Base-by-base conservation (phyloP, 2,797 vertebrate species). In the Denticeps clupeoides region DNA sequence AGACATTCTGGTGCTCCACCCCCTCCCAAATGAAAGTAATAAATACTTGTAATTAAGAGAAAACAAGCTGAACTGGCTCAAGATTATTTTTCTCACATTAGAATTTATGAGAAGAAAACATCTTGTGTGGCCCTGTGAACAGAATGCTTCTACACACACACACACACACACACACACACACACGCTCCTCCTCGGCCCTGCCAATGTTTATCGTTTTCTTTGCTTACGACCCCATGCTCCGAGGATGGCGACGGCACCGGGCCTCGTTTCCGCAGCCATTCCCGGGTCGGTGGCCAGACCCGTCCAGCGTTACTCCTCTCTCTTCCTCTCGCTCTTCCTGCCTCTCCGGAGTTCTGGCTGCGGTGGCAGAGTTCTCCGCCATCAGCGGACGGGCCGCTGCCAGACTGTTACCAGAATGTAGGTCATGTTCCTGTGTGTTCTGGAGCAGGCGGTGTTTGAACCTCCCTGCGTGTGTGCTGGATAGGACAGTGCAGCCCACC, bases 61-160 rank as follows among this genome's bases (percentile, higher is more conserved):
- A 71, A n/a, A 75, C 71, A 70, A 63, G 61, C 64, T 64, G 56
- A 69, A 77, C 77, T 68, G 54, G 65, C 66, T 49, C 26, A 13
- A 56, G 44, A 52, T 65, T 59, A 43, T 56, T 64, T 58, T 68
- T 79, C 74, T 81, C 75, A 73, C 74, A 73, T 81, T 70, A 66
- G 62, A 69, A 74, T 85, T 82, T 76, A 81, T 80, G 72, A 75
- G 72, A 71, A 77, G 63, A 63, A 75, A 72, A 63, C 81, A 68
- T 79, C 82, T 78, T 85, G 82, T 86, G 80, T 83, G 82, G 82
- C 75, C 62, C 80, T 63, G 60, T 62, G 73, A 75, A 67, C 70
- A 71, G 63, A 70, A 70, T 41, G n/a, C 43, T 38, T 38, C 48
- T 59, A 35, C 32, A 35, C 37, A 15, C 41, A 51, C 26, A 52